Percentiles rank a stretch among this genome's conserved stretches.
Conservation (phyloP, 2,888 invertebrate genomes). For the Eristalis tenax region DNA sequence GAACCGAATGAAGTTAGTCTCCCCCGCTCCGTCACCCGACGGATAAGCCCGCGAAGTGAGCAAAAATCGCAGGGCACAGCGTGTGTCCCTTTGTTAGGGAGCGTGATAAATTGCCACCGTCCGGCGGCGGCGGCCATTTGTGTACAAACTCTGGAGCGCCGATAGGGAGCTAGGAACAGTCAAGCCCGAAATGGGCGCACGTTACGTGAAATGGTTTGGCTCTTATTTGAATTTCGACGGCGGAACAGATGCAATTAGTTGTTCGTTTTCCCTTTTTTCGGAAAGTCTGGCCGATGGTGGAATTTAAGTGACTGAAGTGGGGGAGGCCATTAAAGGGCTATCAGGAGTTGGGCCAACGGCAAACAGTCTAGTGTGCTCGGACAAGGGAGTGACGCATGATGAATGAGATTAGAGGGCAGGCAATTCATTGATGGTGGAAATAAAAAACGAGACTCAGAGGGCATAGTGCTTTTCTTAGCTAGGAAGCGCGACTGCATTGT, state of each 20-base stretch:
- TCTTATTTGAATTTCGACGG: conserved; percentile 25
- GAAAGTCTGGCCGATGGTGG: neutral
- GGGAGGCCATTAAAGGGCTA: too few species aligned
- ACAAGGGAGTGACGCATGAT: too few species aligned
- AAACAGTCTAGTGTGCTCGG: too few species aligned
- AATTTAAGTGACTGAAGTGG: neutral
- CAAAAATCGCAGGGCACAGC: conserved; percentile 2
- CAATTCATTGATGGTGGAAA: too few species aligned
- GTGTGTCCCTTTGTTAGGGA: conserved; percentile 30
- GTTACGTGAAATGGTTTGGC: conserved; percentile 12
- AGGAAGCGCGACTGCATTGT: too few species aligned
- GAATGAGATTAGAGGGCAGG: too few species aligned
- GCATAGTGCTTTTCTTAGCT: too few species aligned
- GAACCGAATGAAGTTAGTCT: conserved; percentile 23
- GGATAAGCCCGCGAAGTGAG: neutral
- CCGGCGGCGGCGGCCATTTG: conserved; percentile 31
- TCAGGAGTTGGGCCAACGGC: too few species aligned
- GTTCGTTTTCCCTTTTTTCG: conserved; percentile 1
- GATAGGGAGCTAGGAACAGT: conserved; percentile 20
- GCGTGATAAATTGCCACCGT: conserved; percentile 53
- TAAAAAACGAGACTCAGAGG: too few species aligned
- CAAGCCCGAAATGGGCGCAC: conserved; percentile 24
- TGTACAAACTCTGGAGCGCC: conserved; percentile 8
- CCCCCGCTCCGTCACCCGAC: neutral
- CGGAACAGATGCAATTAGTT: conserved; percentile 34